A percentile compares a stretch with the other conserved stretches of the same genome.
phyloP scores from a whole-genome alignment of 2,113 vertebrate genomes.

The Xenopus laevis region DNA sequence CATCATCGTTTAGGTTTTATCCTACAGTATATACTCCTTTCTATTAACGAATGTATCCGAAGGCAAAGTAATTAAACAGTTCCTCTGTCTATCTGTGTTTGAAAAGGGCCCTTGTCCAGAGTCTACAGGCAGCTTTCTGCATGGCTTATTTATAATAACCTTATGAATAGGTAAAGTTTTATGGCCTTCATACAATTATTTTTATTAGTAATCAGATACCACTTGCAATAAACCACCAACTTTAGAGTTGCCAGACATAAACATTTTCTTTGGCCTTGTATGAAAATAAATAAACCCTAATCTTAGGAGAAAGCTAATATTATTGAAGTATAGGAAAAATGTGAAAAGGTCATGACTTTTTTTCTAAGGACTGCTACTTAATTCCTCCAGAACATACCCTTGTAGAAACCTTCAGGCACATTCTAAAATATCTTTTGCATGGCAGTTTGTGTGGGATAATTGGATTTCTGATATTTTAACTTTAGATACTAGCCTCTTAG shows the following conservation, averaged over 20 bases:
- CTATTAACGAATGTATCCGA: slow-evolving; percentile 17
- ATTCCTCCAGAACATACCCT: slow-evolving; percentile 7
- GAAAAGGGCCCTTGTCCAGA: slow-evolving; percentile 20
- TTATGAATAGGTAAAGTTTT: slow-evolving; percentile 36
- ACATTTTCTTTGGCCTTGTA: slow-evolving; percentile 42
- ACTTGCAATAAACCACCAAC: slow-evolving; percentile 42
- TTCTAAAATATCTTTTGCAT: background rate
- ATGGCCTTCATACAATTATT: slow-evolving; percentile 43
- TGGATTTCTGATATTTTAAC: background rate
- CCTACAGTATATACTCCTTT: background rate
- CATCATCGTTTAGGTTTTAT: background rate
- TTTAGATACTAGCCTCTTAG: too few species aligned
- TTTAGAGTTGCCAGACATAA: slow-evolving; percentile 43
- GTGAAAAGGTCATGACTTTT: slow-evolving; percentile 41
- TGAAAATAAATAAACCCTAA: slow-evolving; percentile 40
- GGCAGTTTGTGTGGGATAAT: slow-evolving; percentile 3
- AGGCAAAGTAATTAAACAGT: slow-evolving; percentile 37
- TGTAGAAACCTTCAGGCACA: slow-evolving; percentile 4
- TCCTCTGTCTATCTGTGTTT: slow-evolving; percentile 14
- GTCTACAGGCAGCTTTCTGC: slow-evolving; percentile 25
- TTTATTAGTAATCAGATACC: slow-evolving; percentile 46
- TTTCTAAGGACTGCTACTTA: slow-evolving; percentile 11
- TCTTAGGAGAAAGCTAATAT: slow-evolving; percentile 43
- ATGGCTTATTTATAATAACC: slow-evolving; percentile 34
- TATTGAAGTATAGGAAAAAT: slow-evolving; percentile 44